These are phyloP conservation scores for Scaptomyza reducta DNA, from an alignment of 2,888 invertebrate genomes.

Conservation along the genomic window DNA sequence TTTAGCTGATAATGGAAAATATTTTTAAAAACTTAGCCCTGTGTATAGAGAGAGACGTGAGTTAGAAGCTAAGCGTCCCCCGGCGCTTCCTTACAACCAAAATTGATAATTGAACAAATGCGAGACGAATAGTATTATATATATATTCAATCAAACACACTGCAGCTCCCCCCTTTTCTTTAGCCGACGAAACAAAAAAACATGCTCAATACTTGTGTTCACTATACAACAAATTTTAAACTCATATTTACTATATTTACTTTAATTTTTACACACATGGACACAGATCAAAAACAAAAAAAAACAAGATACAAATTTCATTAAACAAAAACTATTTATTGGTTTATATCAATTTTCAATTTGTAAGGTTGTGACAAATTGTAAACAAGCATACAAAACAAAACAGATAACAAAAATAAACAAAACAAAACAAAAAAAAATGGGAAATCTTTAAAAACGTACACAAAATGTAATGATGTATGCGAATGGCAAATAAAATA, in stretches of 20 bases:
- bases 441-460: conserved; percentile 66
- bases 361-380: conserved; percentile 85
- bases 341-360: conserved; percentile 83
- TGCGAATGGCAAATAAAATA: conserved; percentile 73
- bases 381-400: conserved; percentile 82
- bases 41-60: conserved; percentile 64
- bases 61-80: conserved; percentile 46
- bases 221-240: conserved; percentile 4
- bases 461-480: conserved; percentile 73
- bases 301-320: conserved; percentile 55
- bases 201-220: conserved; percentile 38
- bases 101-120: conserved; percentile 63
- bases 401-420: conserved; percentile 56
- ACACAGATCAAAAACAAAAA: conserved; percentile 22
- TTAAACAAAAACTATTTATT: conserved; percentile 65
- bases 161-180: conserved; percentile 22
- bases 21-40: conserved; percentile 80
- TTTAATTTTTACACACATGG: conserved; percentile 28
- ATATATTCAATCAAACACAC: conserved; percentile 48
- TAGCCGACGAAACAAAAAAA: conserved; percentile 5
- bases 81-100: conserved; percentile 67
- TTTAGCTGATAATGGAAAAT: conserved; percentile 65
- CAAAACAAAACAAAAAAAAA: conserved; percentile 56
- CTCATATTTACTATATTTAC: conserved; percentile 19
- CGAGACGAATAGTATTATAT: conserved; percentile 56